These are phyloP conservation scores for Neoarius graeffei DNA, from an alignment of 2,113 vertebrate genomes.

Conservation along the genomic window DNA sequence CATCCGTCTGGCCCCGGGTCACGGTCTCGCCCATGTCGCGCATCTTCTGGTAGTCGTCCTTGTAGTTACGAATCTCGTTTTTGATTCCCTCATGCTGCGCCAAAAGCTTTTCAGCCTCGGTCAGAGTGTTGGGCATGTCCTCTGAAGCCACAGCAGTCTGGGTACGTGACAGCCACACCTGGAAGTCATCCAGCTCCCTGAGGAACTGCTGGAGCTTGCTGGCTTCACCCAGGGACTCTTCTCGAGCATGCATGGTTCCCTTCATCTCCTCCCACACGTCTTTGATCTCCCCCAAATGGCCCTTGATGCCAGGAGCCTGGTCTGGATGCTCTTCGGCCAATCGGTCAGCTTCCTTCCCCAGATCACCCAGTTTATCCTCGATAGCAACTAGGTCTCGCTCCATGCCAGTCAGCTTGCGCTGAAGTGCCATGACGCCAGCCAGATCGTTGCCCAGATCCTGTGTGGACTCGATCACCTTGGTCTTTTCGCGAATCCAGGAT, in stretches of 20 bases:
- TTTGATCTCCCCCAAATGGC: slow-evolving; percentile 87
- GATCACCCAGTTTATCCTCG: slow-evolving; percentile 90
- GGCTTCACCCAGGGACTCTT: slow-evolving; percentile 95
- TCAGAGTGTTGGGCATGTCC: slow-evolving; percentile 95
- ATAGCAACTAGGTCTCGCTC: slow-evolving; percentile 95
- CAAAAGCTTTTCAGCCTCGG: slow-evolving; percentile 95
- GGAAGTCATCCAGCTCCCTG: slow-evolving; percentile 96
- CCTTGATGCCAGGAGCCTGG: slow-evolving; percentile 90
- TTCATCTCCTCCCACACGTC: slow-evolving; percentile 98
- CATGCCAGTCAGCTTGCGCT: slow-evolving; percentile 98
- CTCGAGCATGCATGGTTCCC: slow-evolving; percentile 88
- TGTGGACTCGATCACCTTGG: slow-evolving; percentile 98
- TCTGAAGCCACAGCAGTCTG: slow-evolving; percentile 98
- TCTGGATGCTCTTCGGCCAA: slow-evolving; percentile 89
- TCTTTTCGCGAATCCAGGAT: slow-evolving; percentile 99
- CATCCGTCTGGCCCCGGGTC: slow-evolving; percentile 93
- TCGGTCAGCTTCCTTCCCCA: slow-evolving; percentile 93
- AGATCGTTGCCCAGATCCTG: slow-evolving; percentile 97
- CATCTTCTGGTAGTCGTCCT: slow-evolving; percentile 99
- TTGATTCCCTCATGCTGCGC: slow-evolving; percentile 95
- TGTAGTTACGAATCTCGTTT: slow-evolving; percentile 95
- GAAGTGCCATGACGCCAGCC: slow-evolving; percentile 95
- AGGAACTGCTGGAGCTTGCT: slow-evolving; percentile 99
- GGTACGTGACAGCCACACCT: slow-evolving; percentile 95
- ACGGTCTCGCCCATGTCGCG: slow-evolving; percentile 99